Base-by-base conservation (phyloP, 2,888 invertebrate species). In the Amblyteles armatorius region DNA sequence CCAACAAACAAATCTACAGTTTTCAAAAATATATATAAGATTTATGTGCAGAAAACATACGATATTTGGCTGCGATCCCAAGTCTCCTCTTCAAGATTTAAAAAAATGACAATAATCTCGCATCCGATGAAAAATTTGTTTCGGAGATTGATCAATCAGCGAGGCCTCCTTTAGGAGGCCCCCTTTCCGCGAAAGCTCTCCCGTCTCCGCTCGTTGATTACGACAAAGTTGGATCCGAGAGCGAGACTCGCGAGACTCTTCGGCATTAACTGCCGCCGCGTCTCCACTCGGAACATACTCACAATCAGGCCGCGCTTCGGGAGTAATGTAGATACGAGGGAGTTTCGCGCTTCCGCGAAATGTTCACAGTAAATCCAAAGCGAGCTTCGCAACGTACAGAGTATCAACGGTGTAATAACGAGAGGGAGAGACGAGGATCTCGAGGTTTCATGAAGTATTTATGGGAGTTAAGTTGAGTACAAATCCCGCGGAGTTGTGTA, bases 151-250 rank as follows among this genome's bases (percentile, higher is more conserved):
- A 13, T 57, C 44, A 40, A 74, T 29, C 29, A 16, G 16, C 60
- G 60, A 60, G 13, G n/a, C 16, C 60, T 33, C n/a, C 52, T 52
- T 19, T 19, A 19, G 19, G 52, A 19, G 52, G 52, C 19, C 19
- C n/a, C 29, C 60, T 11, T 29, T 60, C 6, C 33, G 33, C 60
- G 29, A 57, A 22, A 9, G 60, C 29, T 16, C 60, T 60, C 48
- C 26, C 44, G 74, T 48, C 48, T 19, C 26, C 19, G 63, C 74
- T 63, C 74, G 74, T 48, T 74, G 74, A 74, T 74, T 74, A 63
- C 74, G 48, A 63, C 74, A 33, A 33, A 48, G 57, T 73, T 40
- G 26, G 26, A 50, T 44, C 22, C 5, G 3, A 22, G 72, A 26
- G 57, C 48, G 26, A 22, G 57, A 40, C 26, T 48, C 48, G 16